Evolutionary conservation across 1,140 invertebrate species (phyloP), one percentile per base, ranked within the genome.

Genomic region (Zaprionus nigranus): DNA sequence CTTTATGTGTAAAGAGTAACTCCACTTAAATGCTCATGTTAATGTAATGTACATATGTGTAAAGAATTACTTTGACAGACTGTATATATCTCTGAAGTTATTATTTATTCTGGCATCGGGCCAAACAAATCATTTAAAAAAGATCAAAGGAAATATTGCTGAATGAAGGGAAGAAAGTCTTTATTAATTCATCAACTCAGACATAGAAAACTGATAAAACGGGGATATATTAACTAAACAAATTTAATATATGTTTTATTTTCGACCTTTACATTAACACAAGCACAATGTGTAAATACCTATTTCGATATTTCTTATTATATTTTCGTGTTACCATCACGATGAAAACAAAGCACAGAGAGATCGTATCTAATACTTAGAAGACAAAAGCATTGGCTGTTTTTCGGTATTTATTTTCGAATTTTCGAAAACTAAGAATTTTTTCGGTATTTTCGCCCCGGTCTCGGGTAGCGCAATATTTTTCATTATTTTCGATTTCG

Each of bases 401-500:
- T 65, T 49, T 74, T 74, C 56, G 65, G 49, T 38, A 53, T 28
- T 6, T 24, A 15, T 22, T 51, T 62, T 75, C 66, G 66, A 34
- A 51, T 24, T 71, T 75, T 69, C 66, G 67, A 70, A 70, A 63
- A 43, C n/a, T 28, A 20, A 15, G 26, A 57, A 36, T 17, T 36
- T 58, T 66, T 66, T 74, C 66, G 59, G 40, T 22, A 58, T 26
- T 68, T 46, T 26, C 67, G 59, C 24, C 53, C 28, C 56, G 24
- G 20, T 15, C 73, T 75, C 51, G 46, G 59, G 40, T 46, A 70
- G 59, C 51, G 53, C 43, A 63, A 70, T 71, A 71, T 36, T 75
- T 61, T 75, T 75, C 67, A 71, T 75, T 70, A 75, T 75, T 75
- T 70, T 75, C 73, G 67, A 61, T 59, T 53, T 64, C 59, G 67